phyloP scores from a whole-genome alignment of 2,888 invertebrate species.

The Uloborus plumipes region DNA sequence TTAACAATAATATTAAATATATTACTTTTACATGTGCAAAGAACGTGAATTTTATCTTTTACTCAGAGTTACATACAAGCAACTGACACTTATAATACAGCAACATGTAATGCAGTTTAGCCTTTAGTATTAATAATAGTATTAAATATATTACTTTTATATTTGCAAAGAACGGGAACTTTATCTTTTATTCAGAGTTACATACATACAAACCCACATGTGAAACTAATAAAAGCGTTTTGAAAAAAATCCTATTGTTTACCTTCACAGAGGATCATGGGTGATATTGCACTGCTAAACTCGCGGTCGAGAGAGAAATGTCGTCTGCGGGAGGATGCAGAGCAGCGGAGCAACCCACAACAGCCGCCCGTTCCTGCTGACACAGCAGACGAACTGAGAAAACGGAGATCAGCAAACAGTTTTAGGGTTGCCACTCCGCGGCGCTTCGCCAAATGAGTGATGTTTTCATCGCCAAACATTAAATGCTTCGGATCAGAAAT shows the following conservation, averaged over 20 bases:
- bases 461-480: slow-evolving; percentile 10
- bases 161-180: no score
- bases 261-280: slow-evolving; percentile 52
- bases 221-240: no score
- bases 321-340: neutral
- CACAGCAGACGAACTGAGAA: slow-evolving; percentile 49
- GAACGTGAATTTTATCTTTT: no score
- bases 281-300: neutral
- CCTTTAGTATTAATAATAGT: no score
- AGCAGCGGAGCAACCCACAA: neutral
- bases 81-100: no score
- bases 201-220: no score
- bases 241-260: neutral
- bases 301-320: slow-evolving; percentile 1
- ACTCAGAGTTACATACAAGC: no score
- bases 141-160: no score
- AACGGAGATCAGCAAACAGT: slow-evolving; percentile 42
- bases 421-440: slow-evolving; percentile 26
- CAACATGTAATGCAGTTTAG: no score
- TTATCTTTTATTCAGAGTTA: no score
- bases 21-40: no score
- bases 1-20: no score
- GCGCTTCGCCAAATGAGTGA: slow-evolving; percentile 20
- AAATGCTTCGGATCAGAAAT: slow-evolving; percentile 5
- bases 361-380: slow-evolving; percentile 28